phyloP scores from a whole-genome alignment of 1,140 invertebrate genomes.

The Cyclargus thomasi region DNA sequence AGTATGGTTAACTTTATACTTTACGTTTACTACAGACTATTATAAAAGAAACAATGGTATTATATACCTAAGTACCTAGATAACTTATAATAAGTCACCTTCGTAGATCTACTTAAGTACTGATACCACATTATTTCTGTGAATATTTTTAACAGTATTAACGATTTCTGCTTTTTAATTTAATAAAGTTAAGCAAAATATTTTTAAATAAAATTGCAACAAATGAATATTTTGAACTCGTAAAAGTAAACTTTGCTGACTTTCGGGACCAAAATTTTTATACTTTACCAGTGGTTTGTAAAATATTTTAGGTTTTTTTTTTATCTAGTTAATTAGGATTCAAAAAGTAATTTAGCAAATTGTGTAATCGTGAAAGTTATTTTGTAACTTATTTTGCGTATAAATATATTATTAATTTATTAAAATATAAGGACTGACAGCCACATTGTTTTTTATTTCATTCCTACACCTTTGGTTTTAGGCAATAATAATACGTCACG shows the following conservation, averaged over 20 bases:
- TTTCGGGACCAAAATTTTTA: neutral
- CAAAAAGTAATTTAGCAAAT: neutral
- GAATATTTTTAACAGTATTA: slow-evolving; percentile 15
- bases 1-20: neutral
- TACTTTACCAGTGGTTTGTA: neutral
- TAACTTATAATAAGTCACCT: slow-evolving; percentile 1
- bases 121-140: slow-evolving; percentile 12
- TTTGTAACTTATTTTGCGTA: slow-evolving; percentile 1
- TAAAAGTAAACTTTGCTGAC: neutral
- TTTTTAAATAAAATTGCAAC: neutral
- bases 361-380: neutral
- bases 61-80: neutral
- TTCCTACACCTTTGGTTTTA: neutral
- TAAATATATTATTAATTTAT: slow-evolving; percentile 9
- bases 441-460: slow-evolving; percentile 4
- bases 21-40: neutral
- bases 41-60: neutral
- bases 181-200: neutral
- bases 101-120: neutral
- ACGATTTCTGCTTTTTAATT: neutral
- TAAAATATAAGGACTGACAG: slow-evolving; percentile 10
- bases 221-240: neutral
- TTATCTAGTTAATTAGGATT: too few species aligned
- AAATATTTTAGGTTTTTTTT: neutral
- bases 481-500: too few species aligned